A percentile compares a stretch with the other conserved stretches of the same genome.
phyloP scores from a whole-genome alignment of 1,140 invertebrate genomes.

The Zaprionus lachaisei region DNA sequence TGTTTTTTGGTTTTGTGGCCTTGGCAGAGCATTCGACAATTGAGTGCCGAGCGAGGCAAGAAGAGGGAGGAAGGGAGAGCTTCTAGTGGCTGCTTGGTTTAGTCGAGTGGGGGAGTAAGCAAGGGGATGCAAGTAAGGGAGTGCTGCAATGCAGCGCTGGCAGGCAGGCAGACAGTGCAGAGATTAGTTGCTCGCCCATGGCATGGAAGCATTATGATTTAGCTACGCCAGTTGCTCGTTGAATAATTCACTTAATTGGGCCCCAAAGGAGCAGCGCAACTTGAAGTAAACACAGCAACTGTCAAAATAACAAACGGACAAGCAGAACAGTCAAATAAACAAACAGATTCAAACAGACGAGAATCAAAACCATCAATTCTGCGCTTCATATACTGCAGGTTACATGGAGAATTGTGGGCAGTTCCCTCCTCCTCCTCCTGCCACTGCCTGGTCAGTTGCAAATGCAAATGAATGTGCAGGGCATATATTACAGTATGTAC shows the following conservation, averaged over 20 bases:
- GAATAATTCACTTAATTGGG: constrained; percentile 78
- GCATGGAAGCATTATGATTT: constrained; percentile 58
- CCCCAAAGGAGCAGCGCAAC: constrained; percentile 37
- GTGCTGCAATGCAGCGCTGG: constrained; percentile 63
- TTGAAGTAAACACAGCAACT: constrained; percentile 35
- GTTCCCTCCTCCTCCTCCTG: neutral
- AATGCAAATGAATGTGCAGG: constrained; percentile 49
- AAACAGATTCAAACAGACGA: neutral
- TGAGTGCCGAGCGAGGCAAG: neutral
- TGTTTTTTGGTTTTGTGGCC: constrained; percentile 6
- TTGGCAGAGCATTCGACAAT: constrained; percentile 7
- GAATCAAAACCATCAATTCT: neutral
- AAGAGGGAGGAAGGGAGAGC: too few relatives aligned
- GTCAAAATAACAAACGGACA: constrained; percentile 42
- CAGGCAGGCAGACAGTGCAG: constrained; percentile 22
- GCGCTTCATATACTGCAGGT: neutral
- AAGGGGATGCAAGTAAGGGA: neutral
- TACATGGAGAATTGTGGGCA: neutral
- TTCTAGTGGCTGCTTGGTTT: constrained; percentile 4
- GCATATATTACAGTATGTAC: neutral
- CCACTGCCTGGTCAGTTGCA: constrained; percentile 6
- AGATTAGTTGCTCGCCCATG: constrained; percentile 26
- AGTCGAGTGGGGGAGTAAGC: neutral
- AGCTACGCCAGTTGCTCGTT: constrained; percentile 44
- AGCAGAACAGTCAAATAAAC: neutral